Base-by-base conservation (phyloP, 1,140 invertebrate genomes). In the Psix sp. region DNA sequence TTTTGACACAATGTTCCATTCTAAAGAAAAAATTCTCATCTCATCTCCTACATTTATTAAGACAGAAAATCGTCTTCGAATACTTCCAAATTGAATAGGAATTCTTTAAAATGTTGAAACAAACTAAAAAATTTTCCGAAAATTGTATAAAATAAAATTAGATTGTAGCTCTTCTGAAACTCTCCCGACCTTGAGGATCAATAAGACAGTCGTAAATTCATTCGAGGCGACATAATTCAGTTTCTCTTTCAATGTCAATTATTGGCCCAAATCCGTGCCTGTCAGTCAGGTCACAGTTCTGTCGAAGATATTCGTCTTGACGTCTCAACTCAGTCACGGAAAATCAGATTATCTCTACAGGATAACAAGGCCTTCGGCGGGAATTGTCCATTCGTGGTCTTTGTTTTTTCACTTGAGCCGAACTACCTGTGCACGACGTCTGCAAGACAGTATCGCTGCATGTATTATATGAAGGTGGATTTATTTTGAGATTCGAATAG, bases 291-390 rank as follows among this genome's bases (percentile, higher is more conserved):
- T 43, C 48, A 62, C 46, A 68, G 43, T 70, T 18, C 56, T 73
- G 74, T 81, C 75, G 74, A 78, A 71, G 51, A 74, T 70, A 72
- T 72, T 46, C 60, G 60, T 82, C 82, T 80, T 83, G 82, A 85
- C 78, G 67, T 82, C 82, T 85, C 74, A 82, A 81, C 81, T 85
- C 70, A 78, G 82, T 85, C 79, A 80, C 73, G 76, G 79, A 39
- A 83, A 84, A 81, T 82, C 73, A 77, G 82, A 83, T 84, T 83
- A 82, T 80, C 77, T 82, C 76, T 0, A 51, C 59, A 60, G 80
- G 75, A 82, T 84, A 77, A 81, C 67, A 59, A 63, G 62, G 39
- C 72, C 68, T 52, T 59, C 49, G 59, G 16, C 15, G 40, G 52
- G 57, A 51, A 71, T 59, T 48, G 48, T 57, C 43, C 35, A 49